Evolutionary conservation across 2,888 invertebrate species (phyloP).

Genomic region (Galerucella calmariensis): DNA sequence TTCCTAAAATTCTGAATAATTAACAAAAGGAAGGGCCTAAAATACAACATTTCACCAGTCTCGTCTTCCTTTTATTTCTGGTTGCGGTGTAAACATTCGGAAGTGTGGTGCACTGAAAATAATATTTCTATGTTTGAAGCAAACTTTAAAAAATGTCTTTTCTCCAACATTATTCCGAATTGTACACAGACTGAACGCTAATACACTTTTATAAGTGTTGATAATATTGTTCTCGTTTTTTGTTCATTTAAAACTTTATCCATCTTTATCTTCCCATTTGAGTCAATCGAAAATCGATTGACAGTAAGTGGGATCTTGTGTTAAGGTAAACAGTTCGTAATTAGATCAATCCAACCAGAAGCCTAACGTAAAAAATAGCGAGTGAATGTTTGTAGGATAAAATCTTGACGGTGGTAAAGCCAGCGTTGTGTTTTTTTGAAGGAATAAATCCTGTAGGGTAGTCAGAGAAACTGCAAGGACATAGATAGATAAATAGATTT

Average conservation of each 20-base stretch:
- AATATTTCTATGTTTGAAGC: not conserved
- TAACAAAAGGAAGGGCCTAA: slow-evolving; percentile 17
- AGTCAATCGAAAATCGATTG: slow-evolving; percentile 19
- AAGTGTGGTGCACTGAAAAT: not conserved
- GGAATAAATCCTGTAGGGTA: too few species aligned
- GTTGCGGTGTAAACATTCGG: not conserved
- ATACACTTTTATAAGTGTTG: too few species aligned
- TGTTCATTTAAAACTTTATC: not conserved
- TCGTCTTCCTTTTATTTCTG: not conserved
- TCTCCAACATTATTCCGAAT: too few species aligned
- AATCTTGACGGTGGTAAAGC: too few species aligned
- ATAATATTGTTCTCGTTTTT: not conserved
- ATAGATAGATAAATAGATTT: too few species aligned
- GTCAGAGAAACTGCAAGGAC: too few species aligned
- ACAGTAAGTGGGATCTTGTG: slow-evolving; percentile 25
- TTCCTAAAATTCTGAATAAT: slow-evolving; percentile 22
- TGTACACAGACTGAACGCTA: too few species aligned
- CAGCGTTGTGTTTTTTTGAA: too few species aligned
- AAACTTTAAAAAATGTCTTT: not conserved
- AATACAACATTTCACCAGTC: slow-evolving; percentile 5
- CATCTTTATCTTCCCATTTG: not conserved
- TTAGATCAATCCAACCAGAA: slow-evolving; percentile 4
- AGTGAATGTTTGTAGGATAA: not conserved
- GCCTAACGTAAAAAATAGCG: not conserved
- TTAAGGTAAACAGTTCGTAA: slow-evolving; percentile 20